Percentiles rank a stretch among this genome's conserved stretches.
Evolutionary conservation across 2,797 vertebrate genomes (phyloP).

Genomic region (Gobionotothen gibberifrons): DNA sequence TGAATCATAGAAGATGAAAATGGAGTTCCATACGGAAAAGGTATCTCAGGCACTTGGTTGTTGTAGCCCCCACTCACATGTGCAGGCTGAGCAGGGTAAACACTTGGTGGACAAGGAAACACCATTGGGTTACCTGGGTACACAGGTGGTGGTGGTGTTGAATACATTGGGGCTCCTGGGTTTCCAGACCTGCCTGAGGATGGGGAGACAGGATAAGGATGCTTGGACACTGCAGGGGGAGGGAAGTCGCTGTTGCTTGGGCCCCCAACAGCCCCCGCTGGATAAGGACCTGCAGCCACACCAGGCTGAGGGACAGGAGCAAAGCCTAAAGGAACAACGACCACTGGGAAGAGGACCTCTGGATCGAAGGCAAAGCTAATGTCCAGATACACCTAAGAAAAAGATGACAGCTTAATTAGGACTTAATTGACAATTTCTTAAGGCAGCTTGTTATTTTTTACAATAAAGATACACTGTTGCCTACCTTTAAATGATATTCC

Average conservation of each 20-base stretch:
- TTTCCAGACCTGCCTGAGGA: slow-evolving; percentile 35
- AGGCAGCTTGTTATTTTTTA: neutral
- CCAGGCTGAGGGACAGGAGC: neutral
- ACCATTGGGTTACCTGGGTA: slow-evolving; percentile 31
- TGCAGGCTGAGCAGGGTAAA: slow-evolving; percentile 27
- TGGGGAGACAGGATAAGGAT: slow-evolving; percentile 41
- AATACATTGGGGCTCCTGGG: slow-evolving; percentile 41
- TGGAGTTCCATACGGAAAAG: slow-evolving; percentile 48
- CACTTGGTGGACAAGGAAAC: slow-evolving; percentile 11
- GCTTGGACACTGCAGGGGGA: neutral
- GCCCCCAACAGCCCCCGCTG: slow-evolving; percentile 27
- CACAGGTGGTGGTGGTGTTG: slow-evolving; percentile 25
- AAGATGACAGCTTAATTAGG: neutral
- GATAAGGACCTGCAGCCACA: slow-evolving; percentile 11
- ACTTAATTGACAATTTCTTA: neutral
- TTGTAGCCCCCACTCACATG: slow-evolving; percentile 26
- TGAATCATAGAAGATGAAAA: slow-evolving; percentile 50
- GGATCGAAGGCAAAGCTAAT: slow-evolving; percentile 77
- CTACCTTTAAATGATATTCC: slow-evolving; percentile 90
- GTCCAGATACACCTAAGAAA: slow-evolving; percentile 74
- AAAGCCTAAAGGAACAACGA: slow-evolving; percentile 51
- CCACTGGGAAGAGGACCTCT: slow-evolving; percentile 62
- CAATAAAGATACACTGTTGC: neutral
- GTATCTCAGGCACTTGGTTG: slow-evolving; percentile 37
- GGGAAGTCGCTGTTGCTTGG: slow-evolving; percentile 47